These are phyloP conservation scores for Syrista parreyssii DNA, from an alignment of 2,888 invertebrate species.

Conservation along the genomic window DNA sequence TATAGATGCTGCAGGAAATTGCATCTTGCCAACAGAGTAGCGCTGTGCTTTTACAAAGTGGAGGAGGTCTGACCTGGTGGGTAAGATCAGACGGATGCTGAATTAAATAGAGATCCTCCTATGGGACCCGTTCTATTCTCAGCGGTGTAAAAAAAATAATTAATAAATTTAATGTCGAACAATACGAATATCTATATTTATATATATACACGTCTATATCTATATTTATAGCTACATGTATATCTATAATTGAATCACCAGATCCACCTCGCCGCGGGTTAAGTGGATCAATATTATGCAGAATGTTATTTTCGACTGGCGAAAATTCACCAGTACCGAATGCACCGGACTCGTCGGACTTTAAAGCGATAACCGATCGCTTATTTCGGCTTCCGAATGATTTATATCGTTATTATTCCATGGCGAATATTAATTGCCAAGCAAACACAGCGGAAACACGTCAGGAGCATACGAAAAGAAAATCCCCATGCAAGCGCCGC, in stretches of 20 bases:
- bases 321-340: neutral
- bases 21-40: constrained; percentile 11
- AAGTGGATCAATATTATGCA: neutral
- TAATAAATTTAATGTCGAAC: neutral
- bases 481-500: constrained; percentile 37
- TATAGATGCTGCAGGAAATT: constrained; percentile 18
- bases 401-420: constrained; percentile 53
- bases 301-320: neutral
- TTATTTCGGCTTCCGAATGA: constrained; percentile 35
- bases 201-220: neutral
- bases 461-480: constrained; percentile 54
- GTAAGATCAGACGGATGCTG: neutral
- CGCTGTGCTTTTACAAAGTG: neutral
- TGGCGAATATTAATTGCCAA: constrained; percentile 57
- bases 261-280: neutral
- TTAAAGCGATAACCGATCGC: neutral
- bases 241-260: neutral
- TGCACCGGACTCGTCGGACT: neutral
- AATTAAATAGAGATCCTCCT: neutral
- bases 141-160: neutral
- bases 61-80: neutral
- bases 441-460: constrained; percentile 59
- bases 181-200: neutral
- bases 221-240: too few relatives aligned
- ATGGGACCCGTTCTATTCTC: neutral